These are phyloP conservation scores for Spilogale gracilis DNA, from an alignment of 2,113 vertebrate genomes.

Conservation along the genomic window DNA sequence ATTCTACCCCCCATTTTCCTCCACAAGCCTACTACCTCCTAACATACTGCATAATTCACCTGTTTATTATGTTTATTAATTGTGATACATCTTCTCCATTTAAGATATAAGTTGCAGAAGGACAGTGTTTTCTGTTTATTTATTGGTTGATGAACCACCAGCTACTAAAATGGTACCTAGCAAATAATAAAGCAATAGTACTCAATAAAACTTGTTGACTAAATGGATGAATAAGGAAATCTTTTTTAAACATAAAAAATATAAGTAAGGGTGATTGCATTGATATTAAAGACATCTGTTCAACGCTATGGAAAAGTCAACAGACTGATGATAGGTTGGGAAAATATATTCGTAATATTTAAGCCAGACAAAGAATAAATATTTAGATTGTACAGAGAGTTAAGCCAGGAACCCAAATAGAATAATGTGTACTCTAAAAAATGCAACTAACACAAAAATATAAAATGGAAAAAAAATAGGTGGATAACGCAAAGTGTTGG, in stretches of 20 bases:
- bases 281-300: neutral
- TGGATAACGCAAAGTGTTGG: neutral
- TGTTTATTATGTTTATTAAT: neutral
- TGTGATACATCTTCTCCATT: neutral
- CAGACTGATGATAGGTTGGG: neutral
- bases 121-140: neutral
- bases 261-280: neutral
- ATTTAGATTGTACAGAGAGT: neutral
- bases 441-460: neutral
- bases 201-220: neutral
- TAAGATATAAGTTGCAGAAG: neutral
- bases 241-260: neutral
- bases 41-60: neutral
- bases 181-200: neutral
- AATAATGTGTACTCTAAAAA: neutral
- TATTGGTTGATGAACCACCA: neutral
- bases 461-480: neutral
- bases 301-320: neutral
- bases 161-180: neutral
- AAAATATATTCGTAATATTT: neutral
- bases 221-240: neutral
- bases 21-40: neutral
- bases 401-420: neutral
- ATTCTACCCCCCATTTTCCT: neutral
- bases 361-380: neutral